Base-by-base conservation (phyloP, 2,113 vertebrate species). In the Chaenogobius annularis region DNA sequence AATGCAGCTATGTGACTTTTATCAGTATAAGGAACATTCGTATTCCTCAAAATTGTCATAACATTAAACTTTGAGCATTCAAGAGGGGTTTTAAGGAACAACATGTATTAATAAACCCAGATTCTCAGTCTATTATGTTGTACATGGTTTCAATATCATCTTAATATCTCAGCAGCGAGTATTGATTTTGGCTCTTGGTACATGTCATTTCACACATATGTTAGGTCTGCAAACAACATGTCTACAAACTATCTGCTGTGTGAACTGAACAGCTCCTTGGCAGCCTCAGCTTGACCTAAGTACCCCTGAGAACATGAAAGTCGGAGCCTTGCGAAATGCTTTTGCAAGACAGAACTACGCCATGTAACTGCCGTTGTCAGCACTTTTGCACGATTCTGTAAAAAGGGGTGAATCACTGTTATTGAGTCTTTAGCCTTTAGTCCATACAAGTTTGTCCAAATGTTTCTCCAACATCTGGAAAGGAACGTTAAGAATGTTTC, bases 341-440 rank as follows among this genome's bases (percentile, higher is more conserved):
- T 92, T 91, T 89, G 87, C 87, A 92, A 92, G 87, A 93, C 80
- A 90, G 86, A 20, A 44, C 68, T 81, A 62, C 5, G 59, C 19
- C 81, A 83, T 69, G 70, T 56, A 56, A 71, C 68, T 88, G 81
- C 83, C 80, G 77, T 79, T 77, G 77, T 91, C 89, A 90, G 91
- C 90, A 87, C 65, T 81, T 87, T 87, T 67, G 23, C 64, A 56
- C 50, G 40, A 47, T 58, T 81, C 40, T 68, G 17, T 54, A 12
- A 84, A 89, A 77, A 76, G 55, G 77, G 55, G 78, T 75, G 73
- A 85, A 71, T 82, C 80, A 77, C 73, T 67, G 48, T 70, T 65
- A 66, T 66, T 74, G 63, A 31, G 26, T 31, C 26, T 31, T 63
- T 74, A 59, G 3, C 10, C 22, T 59, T 31, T 59, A 31, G 22